These are phyloP conservation scores for Troides helena DNA, from an alignment of 2,888 invertebrate species.

Conservation along the genomic window DNA sequence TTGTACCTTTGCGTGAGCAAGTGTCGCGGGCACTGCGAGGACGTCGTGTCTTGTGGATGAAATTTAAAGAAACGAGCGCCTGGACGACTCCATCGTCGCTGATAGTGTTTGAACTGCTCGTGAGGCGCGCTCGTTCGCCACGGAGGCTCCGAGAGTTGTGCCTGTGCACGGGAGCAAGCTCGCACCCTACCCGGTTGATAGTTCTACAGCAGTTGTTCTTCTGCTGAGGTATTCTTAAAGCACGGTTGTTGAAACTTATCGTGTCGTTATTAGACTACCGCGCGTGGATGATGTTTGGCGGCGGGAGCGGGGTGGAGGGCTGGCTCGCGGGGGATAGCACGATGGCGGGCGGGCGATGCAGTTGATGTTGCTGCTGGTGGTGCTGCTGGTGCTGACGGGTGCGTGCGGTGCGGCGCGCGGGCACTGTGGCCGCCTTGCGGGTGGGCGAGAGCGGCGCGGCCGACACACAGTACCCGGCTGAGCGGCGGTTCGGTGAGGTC, in stretches of 20 bases:
- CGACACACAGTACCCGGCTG: not conserved
- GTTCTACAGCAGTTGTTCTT: too few species aligned
- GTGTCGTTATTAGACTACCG: slow-evolving; percentile 8
- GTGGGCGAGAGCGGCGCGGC: slow-evolving; percentile 25
- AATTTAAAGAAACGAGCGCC: too few species aligned
- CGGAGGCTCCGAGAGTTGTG: too few species aligned
- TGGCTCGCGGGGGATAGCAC: slow-evolving; percentile 18
- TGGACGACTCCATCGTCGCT: too few species aligned
- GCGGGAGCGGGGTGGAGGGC: slow-evolving; percentile 21
- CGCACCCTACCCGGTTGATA: too few species aligned
- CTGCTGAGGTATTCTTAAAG: too few species aligned
- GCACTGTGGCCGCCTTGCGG: slow-evolving; percentile 26
- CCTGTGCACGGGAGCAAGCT: too few species aligned
- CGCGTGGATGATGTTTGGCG: slow-evolving; percentile 29
- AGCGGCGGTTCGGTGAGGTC: slow-evolving; percentile 11
- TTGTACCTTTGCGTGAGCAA: too few species aligned
- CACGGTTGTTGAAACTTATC: not conserved
- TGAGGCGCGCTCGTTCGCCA: too few species aligned
- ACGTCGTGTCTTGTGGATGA: too few species aligned
- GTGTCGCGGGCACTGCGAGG: too few species aligned
- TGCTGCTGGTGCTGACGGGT: slow-evolving; percentile 8
- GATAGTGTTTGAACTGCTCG: too few species aligned
- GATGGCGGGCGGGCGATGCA: slow-evolving; percentile 24
- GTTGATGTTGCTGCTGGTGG: slow-evolving; percentile 31
- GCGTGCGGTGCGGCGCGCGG: slow-evolving; percentile 29